Conservation (phyloP, 2,113 vertebrate genomes). For the Psophia crepitans region DNA sequence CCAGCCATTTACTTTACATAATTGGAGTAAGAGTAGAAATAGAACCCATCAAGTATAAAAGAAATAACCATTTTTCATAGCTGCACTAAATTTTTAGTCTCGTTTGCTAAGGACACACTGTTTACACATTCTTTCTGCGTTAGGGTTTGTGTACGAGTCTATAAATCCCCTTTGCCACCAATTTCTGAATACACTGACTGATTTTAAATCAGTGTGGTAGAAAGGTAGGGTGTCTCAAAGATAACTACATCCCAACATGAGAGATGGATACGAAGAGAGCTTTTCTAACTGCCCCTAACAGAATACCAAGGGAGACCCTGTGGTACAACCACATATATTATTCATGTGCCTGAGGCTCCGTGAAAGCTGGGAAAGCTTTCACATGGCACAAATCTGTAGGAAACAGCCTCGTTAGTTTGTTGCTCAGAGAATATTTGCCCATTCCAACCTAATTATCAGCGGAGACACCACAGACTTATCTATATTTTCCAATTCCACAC, state of each 20-base stretch:
- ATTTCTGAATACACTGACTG: neutral
- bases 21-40: neutral
- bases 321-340: neutral
- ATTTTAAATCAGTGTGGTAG: neutral
- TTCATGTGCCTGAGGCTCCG: neutral
- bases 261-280: neutral
- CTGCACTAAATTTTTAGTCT: neutral
- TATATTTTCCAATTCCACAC: neutral
- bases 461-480: neutral
- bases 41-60: neutral
- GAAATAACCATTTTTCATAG: neutral
- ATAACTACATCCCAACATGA: neutral
- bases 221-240: neutral
- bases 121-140: neutral
- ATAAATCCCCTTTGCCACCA: neutral
- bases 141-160: neutral
- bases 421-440: constrained; percentile 12
- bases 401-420: neutral
- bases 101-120: neutral
- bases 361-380: constrained; percentile 9
- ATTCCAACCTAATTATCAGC: neutral
- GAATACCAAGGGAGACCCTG: neutral
- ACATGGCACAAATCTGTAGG: neutral
- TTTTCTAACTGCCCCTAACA: neutral
- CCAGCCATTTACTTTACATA: neutral